These are phyloP conservation scores for Ectemnius cavifrons DNA, from an alignment of 2,888 invertebrate genomes.

Conservation along the genomic window DNA sequence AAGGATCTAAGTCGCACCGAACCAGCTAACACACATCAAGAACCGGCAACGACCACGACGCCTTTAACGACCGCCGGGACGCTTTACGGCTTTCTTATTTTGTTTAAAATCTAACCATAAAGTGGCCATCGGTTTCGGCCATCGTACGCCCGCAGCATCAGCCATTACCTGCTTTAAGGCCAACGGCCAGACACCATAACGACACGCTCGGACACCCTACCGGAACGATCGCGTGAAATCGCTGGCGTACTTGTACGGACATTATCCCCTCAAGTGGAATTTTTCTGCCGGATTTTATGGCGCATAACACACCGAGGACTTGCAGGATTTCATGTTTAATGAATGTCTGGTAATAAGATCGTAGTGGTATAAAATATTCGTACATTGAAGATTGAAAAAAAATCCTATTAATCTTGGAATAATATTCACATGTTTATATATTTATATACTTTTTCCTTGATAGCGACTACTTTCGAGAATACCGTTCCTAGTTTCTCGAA, in stretches of 20 bases:
- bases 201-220: neutral
- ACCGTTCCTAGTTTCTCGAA: too few species aligned
- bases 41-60: slow-evolving; percentile 6
- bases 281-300: neutral
- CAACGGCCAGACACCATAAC: neutral
- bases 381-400: too few species aligned
- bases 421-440: too few species aligned
- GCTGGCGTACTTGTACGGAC: neutral
- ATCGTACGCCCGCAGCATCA: slow-evolving; percentile 17
- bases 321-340: too few species aligned
- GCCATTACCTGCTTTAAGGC: slow-evolving; percentile 34
- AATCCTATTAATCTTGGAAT: too few species aligned
- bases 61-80: slow-evolving; percentile 39
- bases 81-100: slow-evolving; percentile 71
- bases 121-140: slow-evolving; percentile 44
- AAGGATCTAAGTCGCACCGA: slow-evolving; percentile 43
- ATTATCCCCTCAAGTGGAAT: neutral
- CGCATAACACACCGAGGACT: too few species aligned
- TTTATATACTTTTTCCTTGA: too few species aligned
- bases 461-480: too few species aligned
- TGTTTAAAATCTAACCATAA: slow-evolving; percentile 71
- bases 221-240: neutral
- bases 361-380: too few species aligned
- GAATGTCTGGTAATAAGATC: too few species aligned
- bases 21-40: too few species aligned